A percentile compares a stretch with the other conserved stretches of the same genome.
Evolutionary conservation across 2,797 vertebrate genomes (phyloP).

Genomic region (Spheniscus humboldti): DNA sequence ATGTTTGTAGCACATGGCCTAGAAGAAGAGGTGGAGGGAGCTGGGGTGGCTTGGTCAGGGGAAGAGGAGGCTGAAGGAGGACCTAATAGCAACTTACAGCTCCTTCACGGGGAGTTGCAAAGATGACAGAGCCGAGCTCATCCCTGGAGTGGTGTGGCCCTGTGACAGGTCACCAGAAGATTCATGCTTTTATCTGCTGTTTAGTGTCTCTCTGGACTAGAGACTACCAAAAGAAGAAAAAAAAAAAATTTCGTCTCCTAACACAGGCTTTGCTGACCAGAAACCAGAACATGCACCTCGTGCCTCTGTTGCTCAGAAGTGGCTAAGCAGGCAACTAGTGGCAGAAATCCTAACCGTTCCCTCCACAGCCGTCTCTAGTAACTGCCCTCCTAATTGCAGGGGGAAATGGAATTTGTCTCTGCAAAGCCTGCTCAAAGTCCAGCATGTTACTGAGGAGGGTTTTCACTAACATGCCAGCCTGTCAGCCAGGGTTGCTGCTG

Average conservation of each 20-base stretch:
- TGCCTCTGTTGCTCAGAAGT: background rate
- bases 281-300: fast-evolving
- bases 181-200: background rate
- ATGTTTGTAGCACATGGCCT: background rate
- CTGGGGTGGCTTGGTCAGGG: background rate
- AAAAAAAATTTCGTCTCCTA: background rate
- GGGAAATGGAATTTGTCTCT: conserved; percentile 10
- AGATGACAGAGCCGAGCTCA: background rate
- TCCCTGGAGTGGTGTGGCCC: background rate
- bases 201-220: background rate
- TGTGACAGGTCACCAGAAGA: background rate
- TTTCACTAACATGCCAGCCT: background rate
- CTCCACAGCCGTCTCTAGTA: background rate
- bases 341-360: background rate
- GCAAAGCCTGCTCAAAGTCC: conserved; percentile 45
- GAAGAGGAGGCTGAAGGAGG: background rate
- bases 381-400: background rate
- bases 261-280: background rate
- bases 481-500: background rate
- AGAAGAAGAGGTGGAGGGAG: background rate
- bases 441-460: background rate
- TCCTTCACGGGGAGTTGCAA: background rate
- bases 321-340: background rate
- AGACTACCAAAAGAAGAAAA: background rate
- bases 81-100: background rate